Base-by-base conservation (phyloP, 2,888 invertebrate species). In the Graphium colonna region DNA sequence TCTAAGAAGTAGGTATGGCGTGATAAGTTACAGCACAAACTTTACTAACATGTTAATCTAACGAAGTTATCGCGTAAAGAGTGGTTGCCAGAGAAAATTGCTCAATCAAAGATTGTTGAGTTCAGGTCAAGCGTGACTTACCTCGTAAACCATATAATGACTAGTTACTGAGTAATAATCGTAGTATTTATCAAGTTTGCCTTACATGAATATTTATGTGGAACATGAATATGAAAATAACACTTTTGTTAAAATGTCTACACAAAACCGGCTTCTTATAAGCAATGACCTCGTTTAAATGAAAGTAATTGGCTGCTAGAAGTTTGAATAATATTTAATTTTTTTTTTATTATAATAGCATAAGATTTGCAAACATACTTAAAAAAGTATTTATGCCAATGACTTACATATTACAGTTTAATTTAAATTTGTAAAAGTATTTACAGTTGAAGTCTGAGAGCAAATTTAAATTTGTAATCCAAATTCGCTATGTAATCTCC, bases 61-160 rank as follows among this genome's bases (percentile, higher is more conserved):
- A n/a, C n/a, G n/a, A n/a, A n/a, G n/a, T n/a, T n/a, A n/a, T n/a
- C n/a, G n/a, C n/a, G n/a, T n/a, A n/a, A n/a, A n/a, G n/a, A n/a
- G n/a, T n/a, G n/a, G n/a, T n/a, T n/a, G n/a, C n/a, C 57, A 62
- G 60, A 62, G 66, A 64, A 68, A 68, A 68, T 68, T 67, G 67
- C 65, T 68, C 68, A 60, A n/a, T n/a, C n/a, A n/a, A 68, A 60
- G 65, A 62, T 57, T 56, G n/a, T 60, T 58, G 53, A 55, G 58
- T 57, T 63, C 58, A 61, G 66, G 67, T 67, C 67, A 68, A 67
- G 62, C 67, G 67, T 68, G 66, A 62, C 65, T 64, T 61, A 60
- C 63, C 61, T 65, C 65, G 66, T 66, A 61, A 64, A 62, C 58
- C 58, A 60, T 57, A 48, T 68, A 67, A 67, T 65, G 58, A 63